Evolutionary conservation across 1,140 invertebrate species (phyloP).

Genomic region (Solenopsis invicta): DNA sequence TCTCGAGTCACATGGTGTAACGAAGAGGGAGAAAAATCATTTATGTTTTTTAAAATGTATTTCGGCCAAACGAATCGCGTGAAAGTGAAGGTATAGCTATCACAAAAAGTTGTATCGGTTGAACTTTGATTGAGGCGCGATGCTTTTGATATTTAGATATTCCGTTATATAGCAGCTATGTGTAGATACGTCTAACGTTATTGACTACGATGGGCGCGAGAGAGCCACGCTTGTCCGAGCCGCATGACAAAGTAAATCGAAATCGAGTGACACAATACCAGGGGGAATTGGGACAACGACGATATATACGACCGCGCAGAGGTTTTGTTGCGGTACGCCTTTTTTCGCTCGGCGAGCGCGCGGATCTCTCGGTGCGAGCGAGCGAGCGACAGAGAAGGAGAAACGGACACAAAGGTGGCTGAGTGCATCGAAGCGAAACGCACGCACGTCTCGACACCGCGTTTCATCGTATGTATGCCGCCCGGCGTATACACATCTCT

Average conservation of each 20-base stretch:
- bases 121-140: neutral
- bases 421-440: constrained; percentile 78
- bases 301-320: constrained; percentile 59
- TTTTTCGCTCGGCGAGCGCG: constrained; percentile 65
- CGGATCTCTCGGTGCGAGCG: neutral
- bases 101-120: neutral
- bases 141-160: neutral
- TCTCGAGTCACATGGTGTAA: no score
- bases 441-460: constrained; percentile 67
- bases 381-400: constrained; percentile 46
- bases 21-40: neutral
- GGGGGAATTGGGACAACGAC: constrained; percentile 75
- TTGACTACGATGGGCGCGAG: neutral
- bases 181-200: neutral
- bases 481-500: neutral
- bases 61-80: neutral
- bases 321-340: constrained; percentile 69
- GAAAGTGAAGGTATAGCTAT: neutral
- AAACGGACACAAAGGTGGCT: constrained; percentile 77
- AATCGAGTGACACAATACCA: constrained; percentile 76
- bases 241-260: constrained; percentile 62
- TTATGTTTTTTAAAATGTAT: neutral
- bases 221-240: constrained; percentile 3
- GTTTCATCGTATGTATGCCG: constrained; percentile 4
- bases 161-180: neutral